Evolutionary conservation across 2,113 vertebrate species (phyloP).

Genomic region (Lota lota): DNA sequence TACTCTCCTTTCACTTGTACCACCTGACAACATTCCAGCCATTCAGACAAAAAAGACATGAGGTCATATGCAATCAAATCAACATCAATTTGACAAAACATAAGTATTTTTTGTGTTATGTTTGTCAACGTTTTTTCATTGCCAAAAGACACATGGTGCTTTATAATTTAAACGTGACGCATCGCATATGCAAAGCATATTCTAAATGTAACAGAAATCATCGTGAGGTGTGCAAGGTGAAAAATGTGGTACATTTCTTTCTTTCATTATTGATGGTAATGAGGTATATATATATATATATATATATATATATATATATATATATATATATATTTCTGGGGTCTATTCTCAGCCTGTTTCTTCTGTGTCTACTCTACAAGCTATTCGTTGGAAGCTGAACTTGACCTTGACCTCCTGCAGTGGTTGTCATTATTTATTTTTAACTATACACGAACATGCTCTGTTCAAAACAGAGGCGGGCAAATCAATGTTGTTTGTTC

Average conservation of each 20-base stretch:
- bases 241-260: slow-evolving; percentile 82
- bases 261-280: slow-evolving; percentile 82
- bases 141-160: slow-evolving; percentile 95
- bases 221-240: slow-evolving; percentile 55
- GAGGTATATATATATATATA: slow-evolving; percentile 84
- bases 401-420: slow-evolving; percentile 90
- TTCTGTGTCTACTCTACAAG: slow-evolving; percentile 83
- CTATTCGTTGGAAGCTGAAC: slow-evolving; percentile 95
- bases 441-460: slow-evolving; percentile 74
- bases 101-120: slow-evolving; percentile 32
- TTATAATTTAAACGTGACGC: slow-evolving; percentile 93
- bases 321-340: slow-evolving; percentile 37
- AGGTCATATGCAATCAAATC: slow-evolving; percentile 95
- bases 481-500: slow-evolving; percentile 81
- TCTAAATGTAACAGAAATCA: slow-evolving; percentile 50
- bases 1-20: slow-evolving; percentile 86
- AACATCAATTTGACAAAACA: slow-evolving; percentile 55
- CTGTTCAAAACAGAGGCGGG: slow-evolving; percentile 88
- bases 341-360: slow-evolving; percentile 86
- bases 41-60: slow-evolving; percentile 74
- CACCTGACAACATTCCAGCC: slow-evolving; percentile 92
- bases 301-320: too few species aligned
- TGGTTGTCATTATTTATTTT: slow-evolving; percentile 97
- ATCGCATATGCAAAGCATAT: slow-evolving; percentile 97
- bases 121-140: slow-evolving; percentile 79